These are phyloP conservation scores for Phoxinus phoxinus DNA, from an alignment of 2,113 vertebrate species.

Conservation along the genomic window DNA sequence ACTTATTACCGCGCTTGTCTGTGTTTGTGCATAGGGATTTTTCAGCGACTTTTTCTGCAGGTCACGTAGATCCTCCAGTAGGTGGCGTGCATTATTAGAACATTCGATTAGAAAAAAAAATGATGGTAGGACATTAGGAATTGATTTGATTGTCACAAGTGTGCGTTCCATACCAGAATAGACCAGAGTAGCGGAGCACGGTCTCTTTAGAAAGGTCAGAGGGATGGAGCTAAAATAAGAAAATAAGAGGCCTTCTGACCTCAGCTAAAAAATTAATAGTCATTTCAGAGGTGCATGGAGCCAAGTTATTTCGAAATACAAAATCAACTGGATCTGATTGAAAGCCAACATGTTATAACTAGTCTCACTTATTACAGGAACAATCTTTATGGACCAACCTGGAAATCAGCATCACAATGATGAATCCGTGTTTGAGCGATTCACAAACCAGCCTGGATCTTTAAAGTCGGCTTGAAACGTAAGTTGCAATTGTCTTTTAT, in stretches of 20 bases:
- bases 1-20: not conserved
- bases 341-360: no score
- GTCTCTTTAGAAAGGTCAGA: no score
- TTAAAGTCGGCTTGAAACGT: no score
- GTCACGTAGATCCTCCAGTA: not conserved
- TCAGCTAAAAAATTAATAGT: no score
- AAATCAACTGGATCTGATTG: no score
- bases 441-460: not conserved
- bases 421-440: not conserved
- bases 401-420: not conserved
- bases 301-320: no score
- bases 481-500: no score
- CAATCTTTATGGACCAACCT: not conserved
- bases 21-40: not conserved
- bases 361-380: not conserved
- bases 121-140: not conserved
- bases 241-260: no score
- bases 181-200: no score
- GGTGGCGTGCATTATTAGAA: not conserved
- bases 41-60: not conserved
- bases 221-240: no score
- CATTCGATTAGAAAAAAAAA: not conserved
- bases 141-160: not conserved
- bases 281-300: no score
- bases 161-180: no score